phyloP scores from a whole-genome alignment of 2,888 invertebrate genomes.

The Boloria selene region DNA sequence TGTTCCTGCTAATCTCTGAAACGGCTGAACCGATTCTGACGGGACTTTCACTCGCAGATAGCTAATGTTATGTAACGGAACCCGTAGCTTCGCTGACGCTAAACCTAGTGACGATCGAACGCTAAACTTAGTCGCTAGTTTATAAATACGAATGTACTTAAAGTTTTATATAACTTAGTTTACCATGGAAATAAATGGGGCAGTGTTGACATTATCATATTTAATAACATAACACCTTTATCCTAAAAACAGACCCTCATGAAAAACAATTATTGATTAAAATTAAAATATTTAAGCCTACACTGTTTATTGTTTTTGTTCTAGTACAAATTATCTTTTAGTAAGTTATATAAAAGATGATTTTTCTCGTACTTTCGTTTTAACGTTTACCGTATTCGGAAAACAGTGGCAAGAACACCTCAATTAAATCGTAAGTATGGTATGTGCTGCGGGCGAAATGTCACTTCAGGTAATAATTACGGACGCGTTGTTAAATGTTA shows the following conservation, averaged over 20 bases:
- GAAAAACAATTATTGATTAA: neutral
- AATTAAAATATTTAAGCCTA: neutral
- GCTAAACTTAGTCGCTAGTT: too few species aligned
- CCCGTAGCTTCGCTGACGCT: too few species aligned
- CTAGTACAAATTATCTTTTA: neutral
- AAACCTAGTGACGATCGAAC: too few species aligned
- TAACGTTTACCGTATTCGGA: constrained; percentile 31
- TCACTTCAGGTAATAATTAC: constrained; percentile 50
- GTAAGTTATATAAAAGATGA: neutral
- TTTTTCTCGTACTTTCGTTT: constrained; percentile 26
- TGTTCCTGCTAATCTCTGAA: too few species aligned
- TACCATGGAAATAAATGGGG: too few species aligned
- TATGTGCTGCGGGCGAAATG: constrained; percentile 48
- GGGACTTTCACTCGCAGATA: too few species aligned
- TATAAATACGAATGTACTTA: too few species aligned
- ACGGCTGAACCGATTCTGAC: too few species aligned
- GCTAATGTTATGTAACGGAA: too few species aligned
- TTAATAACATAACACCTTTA: too few species aligned
- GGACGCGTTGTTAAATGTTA: constrained; percentile 48
- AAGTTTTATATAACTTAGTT: too few species aligned
- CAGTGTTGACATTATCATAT: too few species aligned
- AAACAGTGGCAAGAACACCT: constrained; percentile 40
- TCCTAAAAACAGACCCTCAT: neutral
- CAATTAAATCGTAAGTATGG: constrained; percentile 44
- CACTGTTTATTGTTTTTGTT: neutral